These are phyloP conservation scores for Malurus alboscapulatus DNA, from an alignment of 2,113 vertebrate species.

Conservation along the genomic window DNA sequence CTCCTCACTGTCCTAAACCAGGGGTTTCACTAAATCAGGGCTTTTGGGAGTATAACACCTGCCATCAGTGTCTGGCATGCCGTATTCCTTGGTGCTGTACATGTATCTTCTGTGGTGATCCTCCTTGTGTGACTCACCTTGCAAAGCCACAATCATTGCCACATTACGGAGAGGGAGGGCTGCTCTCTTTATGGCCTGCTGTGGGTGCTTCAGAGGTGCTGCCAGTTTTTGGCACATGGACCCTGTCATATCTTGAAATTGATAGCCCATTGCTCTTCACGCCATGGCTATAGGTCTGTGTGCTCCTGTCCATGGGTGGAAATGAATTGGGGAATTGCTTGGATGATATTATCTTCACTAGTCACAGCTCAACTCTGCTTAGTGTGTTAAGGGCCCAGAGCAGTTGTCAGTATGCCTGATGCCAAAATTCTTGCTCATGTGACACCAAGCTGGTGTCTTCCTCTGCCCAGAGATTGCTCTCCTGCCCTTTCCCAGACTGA, in stretches of 20 bases:
- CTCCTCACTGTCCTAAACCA: not conserved
- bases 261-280: not conserved
- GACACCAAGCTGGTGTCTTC: not conserved
- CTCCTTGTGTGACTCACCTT: not conserved
- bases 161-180: not conserved
- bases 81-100: not conserved
- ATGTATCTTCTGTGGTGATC: not conserved
- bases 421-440: not conserved
- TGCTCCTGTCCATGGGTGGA: not conserved
- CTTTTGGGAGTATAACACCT: not conserved
- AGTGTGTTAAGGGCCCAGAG: not conserved
- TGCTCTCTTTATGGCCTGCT: not conserved
- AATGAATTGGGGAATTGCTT: not conserved
- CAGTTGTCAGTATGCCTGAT: not conserved
- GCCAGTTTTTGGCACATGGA: not conserved
- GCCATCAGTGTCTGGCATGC: not conserved
- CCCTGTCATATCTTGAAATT: not conserved
- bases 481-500: not conserved
- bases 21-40: rapidly evolving
- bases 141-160: not conserved
- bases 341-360: not conserved
- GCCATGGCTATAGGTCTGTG: not conserved
- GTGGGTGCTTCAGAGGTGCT: not conserved
- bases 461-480: not conserved
- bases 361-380: not conserved